phyloP scores from a whole-genome alignment of 2,797 vertebrate genomes.

The Myoxocephalus aenaeus region DNA sequence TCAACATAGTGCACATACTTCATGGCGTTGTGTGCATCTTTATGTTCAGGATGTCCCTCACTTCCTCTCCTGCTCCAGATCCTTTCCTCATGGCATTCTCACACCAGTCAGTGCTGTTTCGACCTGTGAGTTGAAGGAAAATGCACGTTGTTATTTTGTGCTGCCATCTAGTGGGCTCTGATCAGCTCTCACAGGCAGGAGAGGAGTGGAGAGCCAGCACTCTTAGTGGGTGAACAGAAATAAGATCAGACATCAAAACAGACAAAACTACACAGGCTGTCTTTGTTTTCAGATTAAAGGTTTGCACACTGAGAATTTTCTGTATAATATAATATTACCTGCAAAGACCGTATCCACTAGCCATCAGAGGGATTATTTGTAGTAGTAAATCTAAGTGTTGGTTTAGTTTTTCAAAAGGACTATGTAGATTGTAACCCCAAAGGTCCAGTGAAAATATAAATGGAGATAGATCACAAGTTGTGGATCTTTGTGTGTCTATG shows the following conservation, averaged over 20 bases:
- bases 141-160: constrained; percentile 53
- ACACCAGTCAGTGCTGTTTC: background rate
- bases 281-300: constrained; percentile 15
- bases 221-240: background rate
- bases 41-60: background rate
- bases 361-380: background rate
- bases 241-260: background rate
- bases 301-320: background rate
- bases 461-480: background rate
- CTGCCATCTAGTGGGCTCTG: constrained; percentile 73
- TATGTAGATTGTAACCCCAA: background rate
- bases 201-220: background rate
- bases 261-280: background rate
- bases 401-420: background rate
- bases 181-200: background rate
- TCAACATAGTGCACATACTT: background rate
- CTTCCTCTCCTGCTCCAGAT: background rate
- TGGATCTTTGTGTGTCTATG: background rate
- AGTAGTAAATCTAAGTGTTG: background rate
- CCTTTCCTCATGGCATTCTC: background rate
- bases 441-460: background rate
- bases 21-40: background rate
- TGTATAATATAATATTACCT: background rate
- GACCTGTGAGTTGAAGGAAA: background rate
- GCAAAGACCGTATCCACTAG: background rate